Base-by-base conservation (phyloP, 2,888 invertebrate genomes). In the Cantharis flavilabris region DNA sequence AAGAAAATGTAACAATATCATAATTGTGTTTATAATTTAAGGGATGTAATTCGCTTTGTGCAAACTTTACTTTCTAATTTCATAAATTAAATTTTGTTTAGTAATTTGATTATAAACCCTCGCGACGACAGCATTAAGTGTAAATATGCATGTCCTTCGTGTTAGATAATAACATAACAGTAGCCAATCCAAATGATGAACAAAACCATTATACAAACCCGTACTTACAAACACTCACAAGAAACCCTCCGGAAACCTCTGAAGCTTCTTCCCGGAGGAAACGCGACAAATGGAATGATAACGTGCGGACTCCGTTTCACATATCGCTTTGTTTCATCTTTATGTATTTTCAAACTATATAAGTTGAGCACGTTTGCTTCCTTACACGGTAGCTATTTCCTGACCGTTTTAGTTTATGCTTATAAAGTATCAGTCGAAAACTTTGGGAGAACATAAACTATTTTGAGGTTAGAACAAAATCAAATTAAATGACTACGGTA, bases 341-440 rank as follows among this genome's bases (percentile, higher is more conserved):
- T 86, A 86, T 86, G 86, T 86, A 85, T 87, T 87, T 87, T 86
- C 84, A 83, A 86, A 85, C 81, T 84, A 82, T 82, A 80, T 82
- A 78, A 78, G 78, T 77, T 72, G 76, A 84, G 85, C 86, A 85
- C 85, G 86, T 85, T 83, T 84, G 78, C 80, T 85, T 82, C 84
- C 84, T 85, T 85, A 85, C 87, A 86, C 86, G 86, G 86, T 85
- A 85, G 85, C 86, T 86, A 87, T 87, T 87, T 88, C 88, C 88
- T 86, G 85, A 62, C 62, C 71, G 73, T 69, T 70, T 70, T 78
- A 81, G 80, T 80, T 77, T 76, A 75, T 77, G 79, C n/a, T 49
- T 49, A n/a, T n/a, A 49, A 49, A 49, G 13, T 49, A 49, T 49
- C 49, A 49, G 49, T 49, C 49, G 49, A 49, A 49, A 49, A 49